phyloP scores from a whole-genome alignment of 2,113 vertebrate genomes.

The Brienomyrus brachyistius region DNA sequence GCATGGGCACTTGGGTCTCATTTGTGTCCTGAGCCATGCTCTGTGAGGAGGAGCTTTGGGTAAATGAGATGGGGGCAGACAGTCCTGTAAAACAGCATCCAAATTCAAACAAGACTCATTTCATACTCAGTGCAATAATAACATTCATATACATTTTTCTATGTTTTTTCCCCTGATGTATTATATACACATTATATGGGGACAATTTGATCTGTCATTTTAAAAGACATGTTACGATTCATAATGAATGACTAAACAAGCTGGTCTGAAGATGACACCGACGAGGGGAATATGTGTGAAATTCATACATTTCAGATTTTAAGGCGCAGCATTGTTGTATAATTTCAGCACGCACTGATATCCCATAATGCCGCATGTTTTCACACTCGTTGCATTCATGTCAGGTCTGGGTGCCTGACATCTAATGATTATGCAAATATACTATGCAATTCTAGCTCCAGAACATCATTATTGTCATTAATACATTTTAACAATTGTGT shows the following conservation, averaged over 20 bases:
- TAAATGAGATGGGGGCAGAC: background rate
- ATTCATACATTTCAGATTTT: background rate
- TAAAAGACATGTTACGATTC: background rate
- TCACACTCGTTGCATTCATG: background rate
- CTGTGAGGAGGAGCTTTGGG: slow-evolving; percentile 17
- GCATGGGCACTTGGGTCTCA: slow-evolving; percentile 73
- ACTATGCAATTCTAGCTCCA: background rate
- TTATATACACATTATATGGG: background rate
- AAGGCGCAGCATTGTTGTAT: background rate
- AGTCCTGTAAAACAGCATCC: slow-evolving; percentile 1
- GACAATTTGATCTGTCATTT: background rate
- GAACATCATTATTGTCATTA: background rate
- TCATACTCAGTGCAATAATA: background rate
- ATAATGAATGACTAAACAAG: background rate
- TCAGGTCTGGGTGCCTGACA: background rate
- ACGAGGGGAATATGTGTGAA: background rate
- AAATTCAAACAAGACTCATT: background rate
- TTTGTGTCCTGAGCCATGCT: slow-evolving; percentile 84
- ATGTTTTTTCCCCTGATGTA: background rate
- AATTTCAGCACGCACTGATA: background rate
- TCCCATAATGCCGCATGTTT: background rate
- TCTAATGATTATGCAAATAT: background rate
- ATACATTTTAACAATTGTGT: background rate
- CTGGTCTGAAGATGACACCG: background rate
- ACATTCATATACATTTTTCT: background rate